Conservation (phyloP, 2,797 vertebrate species). For the Florisuga fusca region DNA sequence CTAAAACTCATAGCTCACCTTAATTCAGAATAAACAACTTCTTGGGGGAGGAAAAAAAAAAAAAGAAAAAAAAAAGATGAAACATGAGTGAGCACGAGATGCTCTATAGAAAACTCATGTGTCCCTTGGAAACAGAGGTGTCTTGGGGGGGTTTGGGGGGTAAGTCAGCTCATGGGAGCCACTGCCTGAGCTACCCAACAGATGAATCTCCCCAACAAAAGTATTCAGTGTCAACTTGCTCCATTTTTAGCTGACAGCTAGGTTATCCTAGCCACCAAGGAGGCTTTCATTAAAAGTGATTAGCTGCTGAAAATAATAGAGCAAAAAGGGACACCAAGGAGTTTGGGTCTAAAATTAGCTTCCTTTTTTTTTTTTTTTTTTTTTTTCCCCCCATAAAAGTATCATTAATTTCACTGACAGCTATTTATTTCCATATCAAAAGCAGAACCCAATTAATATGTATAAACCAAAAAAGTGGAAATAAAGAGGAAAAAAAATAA, state of each 20-base stretch:
- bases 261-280: not conserved
- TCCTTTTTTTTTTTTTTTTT: fast-evolving
- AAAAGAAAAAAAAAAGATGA: not conserved
- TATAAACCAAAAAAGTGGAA: not conserved
- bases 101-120: not conserved
- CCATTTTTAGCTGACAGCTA: not conserved
- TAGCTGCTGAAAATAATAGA: conserved; percentile 25
- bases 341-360: not conserved
- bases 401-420: not conserved
- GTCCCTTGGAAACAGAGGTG: not conserved
- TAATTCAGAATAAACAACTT: not conserved
- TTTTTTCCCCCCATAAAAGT: not conserved
- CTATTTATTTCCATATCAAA: not conserved
- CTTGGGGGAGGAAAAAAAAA: fast-evolving
- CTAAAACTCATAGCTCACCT: not conserved
- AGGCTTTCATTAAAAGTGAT: conserved; percentile 28
- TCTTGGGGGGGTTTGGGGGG: not conserved
- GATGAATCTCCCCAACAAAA: not conserved
- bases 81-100: not conserved
- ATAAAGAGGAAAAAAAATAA: not conserved
- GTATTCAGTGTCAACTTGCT: not conserved
- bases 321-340: not conserved
- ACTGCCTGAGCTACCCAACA: not conserved
- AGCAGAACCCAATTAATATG: not conserved
- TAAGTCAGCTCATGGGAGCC: not conserved